A percentile compares a stretch with the other conserved stretches of the same genome.
phyloP scores from a whole-genome alignment of 2,888 invertebrate species.

The Tenthredo mesomela region DNA sequence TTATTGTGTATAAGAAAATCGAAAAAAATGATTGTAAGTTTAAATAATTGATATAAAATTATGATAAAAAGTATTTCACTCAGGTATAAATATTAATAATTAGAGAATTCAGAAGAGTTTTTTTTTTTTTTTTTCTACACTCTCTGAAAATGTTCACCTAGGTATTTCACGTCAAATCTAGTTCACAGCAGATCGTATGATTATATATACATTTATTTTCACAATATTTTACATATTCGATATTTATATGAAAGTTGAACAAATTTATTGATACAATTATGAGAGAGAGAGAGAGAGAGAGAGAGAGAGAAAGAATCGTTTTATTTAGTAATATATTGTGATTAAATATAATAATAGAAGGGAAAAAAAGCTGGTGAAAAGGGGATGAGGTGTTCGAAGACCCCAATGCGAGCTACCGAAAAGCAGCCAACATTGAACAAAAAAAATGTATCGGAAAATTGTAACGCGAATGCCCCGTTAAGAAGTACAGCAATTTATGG shows the following conservation, averaged over 20 bases:
- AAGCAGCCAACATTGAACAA: not conserved
- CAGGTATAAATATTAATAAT: not conserved
- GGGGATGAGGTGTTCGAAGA: not conserved
- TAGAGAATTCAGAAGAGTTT: not conserved
- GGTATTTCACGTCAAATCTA: not conserved
- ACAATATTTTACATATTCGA: not conserved
- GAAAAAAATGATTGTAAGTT: constrained; percentile 41
- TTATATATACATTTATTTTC: no score
- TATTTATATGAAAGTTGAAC: not conserved
- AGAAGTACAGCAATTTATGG: not conserved
- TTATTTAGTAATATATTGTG: not conserved
- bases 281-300: not conserved
- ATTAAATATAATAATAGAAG: constrained; percentile 17
- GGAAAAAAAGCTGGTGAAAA: constrained; percentile 8
- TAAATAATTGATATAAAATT: not conserved
- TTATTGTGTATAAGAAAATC: constrained; percentile 34
- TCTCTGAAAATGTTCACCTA: not conserved
- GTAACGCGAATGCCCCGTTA: not conserved
- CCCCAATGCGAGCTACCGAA: constrained; percentile 9
- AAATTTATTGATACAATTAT: not conserved
- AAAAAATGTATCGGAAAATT: constrained; percentile 10
- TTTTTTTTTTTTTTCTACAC: no score
- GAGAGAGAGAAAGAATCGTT: no score
- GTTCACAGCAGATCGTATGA: not conserved
- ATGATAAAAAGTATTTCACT: not conserved